A percentile compares a stretch with the other conserved stretches of the same genome.
These are phyloP conservation scores for Prionailurus viverrinus DNA, from an alignment of 2,113 vertebrate species.

Conservation along the genomic window DNA sequence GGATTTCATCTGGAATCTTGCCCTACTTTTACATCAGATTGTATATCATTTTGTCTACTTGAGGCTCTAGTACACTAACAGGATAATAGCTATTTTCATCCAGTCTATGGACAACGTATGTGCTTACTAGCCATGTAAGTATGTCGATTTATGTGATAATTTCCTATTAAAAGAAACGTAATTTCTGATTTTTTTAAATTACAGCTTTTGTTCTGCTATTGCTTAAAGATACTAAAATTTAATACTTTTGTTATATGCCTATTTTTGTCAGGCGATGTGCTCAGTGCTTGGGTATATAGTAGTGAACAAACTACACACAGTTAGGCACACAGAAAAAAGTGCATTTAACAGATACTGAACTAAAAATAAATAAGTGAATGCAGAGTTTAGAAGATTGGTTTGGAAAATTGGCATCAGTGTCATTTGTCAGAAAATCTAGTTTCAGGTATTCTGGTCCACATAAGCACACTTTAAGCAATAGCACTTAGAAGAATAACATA, in stretches of 20 bases:
- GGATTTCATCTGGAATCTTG: not conserved
- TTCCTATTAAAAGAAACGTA: constrained; percentile 11
- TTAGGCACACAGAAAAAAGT: not conserved
- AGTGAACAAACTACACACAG: not conserved
- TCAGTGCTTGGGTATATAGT: not conserved
- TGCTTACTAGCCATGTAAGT: not conserved
- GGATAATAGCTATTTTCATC: not conserved
- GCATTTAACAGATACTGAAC: not conserved
- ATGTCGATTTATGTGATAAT: not conserved
- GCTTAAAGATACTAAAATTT: not conserved
- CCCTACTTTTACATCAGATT: not conserved
- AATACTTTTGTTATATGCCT: not conserved
- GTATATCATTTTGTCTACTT: not conserved
- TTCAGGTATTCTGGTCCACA: not conserved
- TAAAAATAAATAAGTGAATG: not conserved
- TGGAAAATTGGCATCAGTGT: not conserved
- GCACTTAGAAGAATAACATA: not conserved
- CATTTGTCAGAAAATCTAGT: not conserved
- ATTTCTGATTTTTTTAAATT: not conserved
- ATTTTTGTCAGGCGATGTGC: not conserved
- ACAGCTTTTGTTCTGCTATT: not conserved
- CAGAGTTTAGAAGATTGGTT: not conserved
- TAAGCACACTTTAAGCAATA: not conserved
- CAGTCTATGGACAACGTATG: not conserved
- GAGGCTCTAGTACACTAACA: not conserved